phyloP scores from a whole-genome alignment of 1,140 invertebrate genomes.

The Drosophila cardini region DNA sequence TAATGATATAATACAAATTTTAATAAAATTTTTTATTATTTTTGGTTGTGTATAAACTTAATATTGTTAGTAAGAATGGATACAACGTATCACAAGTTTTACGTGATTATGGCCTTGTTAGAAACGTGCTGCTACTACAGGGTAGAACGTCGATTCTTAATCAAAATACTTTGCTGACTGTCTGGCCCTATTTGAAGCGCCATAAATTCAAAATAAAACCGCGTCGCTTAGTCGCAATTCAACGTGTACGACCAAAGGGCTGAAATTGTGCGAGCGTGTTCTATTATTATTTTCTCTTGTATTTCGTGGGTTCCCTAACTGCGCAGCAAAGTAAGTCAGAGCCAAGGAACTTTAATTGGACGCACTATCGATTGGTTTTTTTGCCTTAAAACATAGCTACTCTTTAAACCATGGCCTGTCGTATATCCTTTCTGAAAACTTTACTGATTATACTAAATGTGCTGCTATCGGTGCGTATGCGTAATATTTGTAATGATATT shows the following conservation, averaged over 20 bases:
- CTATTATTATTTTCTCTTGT: constrained; percentile 16
- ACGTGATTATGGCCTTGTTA: neutral
- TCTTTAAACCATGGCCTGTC: constrained; percentile 59
- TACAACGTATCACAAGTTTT: neutral
- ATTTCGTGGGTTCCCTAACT: constrained; percentile 30
- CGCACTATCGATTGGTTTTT: constrained; percentile 65
- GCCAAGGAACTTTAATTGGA: constrained; percentile 47
- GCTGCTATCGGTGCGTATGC: constrained; percentile 76
- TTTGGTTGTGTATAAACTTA: neutral
- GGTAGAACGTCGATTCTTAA: constrained; percentile 54
- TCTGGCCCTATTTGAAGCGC: constrained; percentile 57
- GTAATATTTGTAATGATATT: constrained; percentile 40
- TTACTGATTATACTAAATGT: constrained; percentile 74
- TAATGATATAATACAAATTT: neutral
- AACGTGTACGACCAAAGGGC: constrained; percentile 69
- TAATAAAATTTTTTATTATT: too few species aligned
- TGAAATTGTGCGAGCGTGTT: constrained; percentile 32
- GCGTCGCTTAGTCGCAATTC: constrained; percentile 68
- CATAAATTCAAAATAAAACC: constrained; percentile 74
- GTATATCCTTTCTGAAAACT: constrained; percentile 66
- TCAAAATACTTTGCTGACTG: constrained; percentile 17
- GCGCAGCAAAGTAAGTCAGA: constrained; percentile 40
- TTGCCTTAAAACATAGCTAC: neutral
- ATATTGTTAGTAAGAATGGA: neutral
- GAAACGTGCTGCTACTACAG: neutral